Evolutionary conservation across 2,797 vertebrate species (phyloP), one percentile per base, ranked within the genome.

Genomic region (Distichodus sexfasciatus): DNA sequence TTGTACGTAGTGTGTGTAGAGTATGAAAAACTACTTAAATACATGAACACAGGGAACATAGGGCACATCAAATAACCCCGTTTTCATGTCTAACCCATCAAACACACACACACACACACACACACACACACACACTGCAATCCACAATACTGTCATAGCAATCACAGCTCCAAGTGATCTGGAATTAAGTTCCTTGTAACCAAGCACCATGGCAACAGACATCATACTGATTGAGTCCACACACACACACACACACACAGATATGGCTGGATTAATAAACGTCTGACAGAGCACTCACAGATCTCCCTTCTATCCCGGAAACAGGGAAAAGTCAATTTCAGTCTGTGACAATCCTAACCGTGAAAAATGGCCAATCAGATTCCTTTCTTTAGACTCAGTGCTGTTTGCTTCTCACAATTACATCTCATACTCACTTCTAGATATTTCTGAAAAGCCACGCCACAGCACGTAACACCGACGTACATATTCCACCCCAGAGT

Each of bases 241-340:
- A 75, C 63, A 76, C 71, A 71, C 46, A 70, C 61, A 35, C 63
- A 74, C 51, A 74, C 67, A 71, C 66, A 79, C 26, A 83, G 76
- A 81, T 79, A 82, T 81, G 76, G 75, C 74, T 73, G 72, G 74
- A 80, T 82, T 83, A 83, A 83, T 82, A 84, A 80, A 81, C 69
- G 76, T 77, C 79, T 80, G 79, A 82, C 79, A 79, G 77, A 78
- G 72, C 51, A 70, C 74, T 78, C 76, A 62, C 55, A 79, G 71
- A 80, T 67, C 74, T 76, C 64, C 76, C 73, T 79, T 79, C 75
- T 75, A 69, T 80, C 51, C 73, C 58, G 66, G 76, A 79, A 78
- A 78, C 51, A 28, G 55, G 55, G 62, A 60, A 71, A 76, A 82
- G 79, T 69, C 66, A 79, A 75, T 78, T 82, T 61, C 78, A 78